phyloP scores from a whole-genome alignment of 2,888 invertebrate species.

The Rhyacophila evoluta region DNA sequence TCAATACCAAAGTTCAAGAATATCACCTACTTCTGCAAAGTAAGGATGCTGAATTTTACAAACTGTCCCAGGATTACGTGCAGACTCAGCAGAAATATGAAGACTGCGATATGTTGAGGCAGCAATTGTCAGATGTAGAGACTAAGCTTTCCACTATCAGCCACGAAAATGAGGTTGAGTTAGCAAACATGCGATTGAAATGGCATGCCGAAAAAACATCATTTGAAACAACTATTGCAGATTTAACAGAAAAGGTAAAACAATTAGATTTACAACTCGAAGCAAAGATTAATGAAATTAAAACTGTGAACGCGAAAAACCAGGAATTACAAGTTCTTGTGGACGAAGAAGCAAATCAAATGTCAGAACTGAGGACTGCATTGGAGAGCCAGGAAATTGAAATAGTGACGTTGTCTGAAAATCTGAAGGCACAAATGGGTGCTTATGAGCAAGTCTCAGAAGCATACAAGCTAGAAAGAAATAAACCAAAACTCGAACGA shows the following conservation, averaged over 20 bases:
- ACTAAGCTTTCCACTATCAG: conserved; percentile 65
- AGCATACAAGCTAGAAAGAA: conserved; percentile 48
- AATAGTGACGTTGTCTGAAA: conserved; percentile 79
- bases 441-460: conserved; percentile 68
- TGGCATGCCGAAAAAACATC: conserved; percentile 66
- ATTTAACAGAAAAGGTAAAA: conserved; percentile 58
- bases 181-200: conserved; percentile 68
- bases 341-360: conserved; percentile 70
- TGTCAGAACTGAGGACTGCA: conserved; percentile 71
- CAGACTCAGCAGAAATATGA: conserved; percentile 23
- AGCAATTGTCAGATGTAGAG: conserved; percentile 45
- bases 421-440: conserved; percentile 72
- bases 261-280: conserved; percentile 62
- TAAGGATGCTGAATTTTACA: conserved; percentile 49
- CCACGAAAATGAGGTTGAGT: conserved; percentile 69
- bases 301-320: conserved; percentile 67
- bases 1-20: conserved; percentile 48
- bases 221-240: conserved; percentile 57
- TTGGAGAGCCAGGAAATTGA: conserved; percentile 79
- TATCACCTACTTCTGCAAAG: conserved; percentile 36
- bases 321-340: conserved; percentile 68
- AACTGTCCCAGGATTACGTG: background rate
- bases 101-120: conserved; percentile 37
- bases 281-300: conserved; percentile 66
- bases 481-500: conserved; percentile 57